Conservation (phyloP, 2,888 invertebrate genomes). For the Scelioninae gen. 2 region DNA sequence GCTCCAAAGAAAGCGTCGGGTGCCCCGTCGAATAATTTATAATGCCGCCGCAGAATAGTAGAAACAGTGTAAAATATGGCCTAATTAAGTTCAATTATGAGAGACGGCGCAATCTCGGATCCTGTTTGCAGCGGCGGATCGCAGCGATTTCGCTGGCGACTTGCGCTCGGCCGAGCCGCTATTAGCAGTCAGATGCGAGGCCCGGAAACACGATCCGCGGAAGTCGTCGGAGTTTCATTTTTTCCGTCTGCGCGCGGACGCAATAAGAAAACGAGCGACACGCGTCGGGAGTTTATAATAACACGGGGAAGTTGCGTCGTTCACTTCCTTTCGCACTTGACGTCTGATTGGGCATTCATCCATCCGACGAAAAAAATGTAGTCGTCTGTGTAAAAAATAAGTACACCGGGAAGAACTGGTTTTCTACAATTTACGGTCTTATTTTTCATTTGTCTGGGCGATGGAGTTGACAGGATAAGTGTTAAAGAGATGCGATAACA, state of each 20-base stretch:
- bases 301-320: constrained; percentile 7
- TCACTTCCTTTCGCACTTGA: constrained; percentile 20
- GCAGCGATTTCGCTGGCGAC: constrained; percentile 9
- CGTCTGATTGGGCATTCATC: not conserved
- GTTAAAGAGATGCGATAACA: too few relatives aligned
- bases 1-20: constrained; percentile 49
- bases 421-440: too few relatives aligned
- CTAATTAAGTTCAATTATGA: constrained; percentile 47
- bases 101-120: constrained; percentile 13
- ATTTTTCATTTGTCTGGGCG: too few relatives aligned
- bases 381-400: too few relatives aligned
- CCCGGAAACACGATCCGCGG: constrained; percentile 65
- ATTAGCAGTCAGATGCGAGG: constrained; percentile 55
- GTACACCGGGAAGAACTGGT: too few relatives aligned
- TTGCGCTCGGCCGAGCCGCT: not conserved
- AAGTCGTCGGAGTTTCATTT: constrained; percentile 62
- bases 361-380: too few relatives aligned
- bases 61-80: constrained; percentile 29
- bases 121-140: not conserved
- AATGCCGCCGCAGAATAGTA: constrained; percentile 17
- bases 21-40: constrained; percentile 58
- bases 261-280: constrained; percentile 46
- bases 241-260: constrained; percentile 41
- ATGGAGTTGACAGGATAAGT: too few relatives aligned
- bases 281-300: constrained; percentile 43